These are phyloP conservation scores for Aphelocoma californica DNA, from an alignment of 2,797 vertebrate genomes.

Conservation along the genomic window DNA sequence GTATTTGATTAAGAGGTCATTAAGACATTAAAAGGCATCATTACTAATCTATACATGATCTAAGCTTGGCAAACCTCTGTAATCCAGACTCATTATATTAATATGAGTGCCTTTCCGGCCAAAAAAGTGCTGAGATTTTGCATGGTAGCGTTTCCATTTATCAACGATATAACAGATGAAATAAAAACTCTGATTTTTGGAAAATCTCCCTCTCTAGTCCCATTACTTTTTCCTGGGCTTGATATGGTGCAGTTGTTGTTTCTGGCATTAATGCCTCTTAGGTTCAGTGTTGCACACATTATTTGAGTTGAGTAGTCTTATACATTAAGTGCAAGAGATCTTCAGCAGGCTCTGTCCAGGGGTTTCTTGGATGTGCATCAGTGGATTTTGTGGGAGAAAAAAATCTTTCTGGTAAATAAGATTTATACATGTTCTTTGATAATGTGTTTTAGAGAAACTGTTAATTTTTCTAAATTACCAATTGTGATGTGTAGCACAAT, in stretches of 20 bases:
- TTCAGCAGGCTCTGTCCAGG: slow-evolving; percentile 55
- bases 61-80: slow-evolving; percentile 62
- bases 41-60: slow-evolving; percentile 67
- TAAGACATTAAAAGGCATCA: slow-evolving; percentile 60
- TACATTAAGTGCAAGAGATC: slow-evolving; percentile 66
- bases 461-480: slow-evolving; percentile 54
- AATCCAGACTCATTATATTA: slow-evolving; percentile 57
- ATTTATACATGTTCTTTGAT: slow-evolving; percentile 35
- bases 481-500: slow-evolving; percentile 29
- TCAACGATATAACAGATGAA: slow-evolving; percentile 66
- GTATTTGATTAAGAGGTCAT: slow-evolving; percentile 63
- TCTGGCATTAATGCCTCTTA: slow-evolving; percentile 62
- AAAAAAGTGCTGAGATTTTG: slow-evolving; percentile 64
- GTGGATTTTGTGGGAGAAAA: slow-evolving; percentile 55
- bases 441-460: slow-evolving; percentile 46
- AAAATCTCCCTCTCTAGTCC: slow-evolving; percentile 64
- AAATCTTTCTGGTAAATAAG: slow-evolving; percentile 27
- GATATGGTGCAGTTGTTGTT: slow-evolving; percentile 71
- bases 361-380: slow-evolving; percentile 66
- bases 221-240: slow-evolving; percentile 60
- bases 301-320: slow-evolving; percentile 61
- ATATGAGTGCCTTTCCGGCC: slow-evolving; percentile 35
- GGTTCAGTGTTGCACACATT: slow-evolving; percentile 44
- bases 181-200: slow-evolving; percentile 69
- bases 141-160: slow-evolving; percentile 71